Base-by-base conservation (phyloP, 2,888 invertebrate species). In the Petrolisthes cinctipes region DNA sequence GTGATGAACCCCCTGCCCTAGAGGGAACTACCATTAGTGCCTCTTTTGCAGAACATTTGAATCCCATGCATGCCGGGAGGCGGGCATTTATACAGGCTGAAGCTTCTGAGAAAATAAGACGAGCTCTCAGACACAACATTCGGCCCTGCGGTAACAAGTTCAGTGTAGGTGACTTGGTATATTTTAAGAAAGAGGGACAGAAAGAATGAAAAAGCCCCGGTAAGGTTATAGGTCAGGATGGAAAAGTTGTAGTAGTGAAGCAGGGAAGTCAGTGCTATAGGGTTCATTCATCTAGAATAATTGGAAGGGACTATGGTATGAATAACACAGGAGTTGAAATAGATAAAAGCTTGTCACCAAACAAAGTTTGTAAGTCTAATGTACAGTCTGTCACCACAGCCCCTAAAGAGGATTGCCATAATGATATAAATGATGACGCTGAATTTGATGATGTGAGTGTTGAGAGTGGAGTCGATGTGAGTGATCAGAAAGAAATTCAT, bases 141-240 rank as follows among this genome's bases (percentile, higher is more conserved):
- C 3, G 9, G 9, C 17, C 61, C 1, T 61, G 61, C 17, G 61
- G 17, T 9, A 61, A 11, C 9, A 9, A 81, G 37, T 11, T 17
- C 9, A 6, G 54, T 14, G 17, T n/a, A 5, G 57, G n/a, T 80
- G 54, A 56, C 7, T 2, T 0, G 5, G 57, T 80, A 3, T 54
- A 37, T 56, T 56, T 54, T 14, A 51, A 80, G n/a, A 80, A 5
- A 7, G n/a, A 80, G 0, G n/a, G 37, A 20, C 23, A 57, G 7
- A n/a, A 75, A 5, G 75, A 75, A 23, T 75, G 75, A 37, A 75
- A 75, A 75, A 37, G 75, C 37, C 75, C 75, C 4, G 75, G 23
- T n/a, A 56, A 57, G 9, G 20, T 9, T 5, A 9, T 57, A 53
- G 61, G 57, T 20, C 17, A 56, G 17, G 7, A 81, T 81, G 81